phyloP scores from a whole-genome alignment of 2,797 vertebrate genomes.

The Cetoscarus ocellatus region DNA sequence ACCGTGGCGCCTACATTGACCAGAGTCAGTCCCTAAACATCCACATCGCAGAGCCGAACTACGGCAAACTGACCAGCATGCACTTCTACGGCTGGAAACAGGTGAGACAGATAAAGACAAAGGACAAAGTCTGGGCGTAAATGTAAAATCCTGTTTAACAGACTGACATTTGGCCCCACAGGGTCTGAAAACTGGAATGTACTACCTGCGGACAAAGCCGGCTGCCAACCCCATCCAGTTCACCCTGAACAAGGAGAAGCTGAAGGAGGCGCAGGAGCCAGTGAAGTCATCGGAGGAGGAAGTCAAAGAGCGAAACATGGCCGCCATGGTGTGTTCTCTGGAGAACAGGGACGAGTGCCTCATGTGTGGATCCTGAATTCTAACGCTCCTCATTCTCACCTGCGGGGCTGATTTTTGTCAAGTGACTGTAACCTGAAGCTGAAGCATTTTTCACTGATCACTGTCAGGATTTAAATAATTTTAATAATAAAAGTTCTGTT shows the following conservation, averaged over 20 bases:
- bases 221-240: constrained; percentile 99
- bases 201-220: constrained; percentile 96
- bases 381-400: neutral
- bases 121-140: fast-evolving
- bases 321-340: constrained; percentile 97
- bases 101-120: constrained; percentile 65
- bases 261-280: constrained; percentile 83
- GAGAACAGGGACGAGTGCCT: constrained; percentile 95
- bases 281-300: constrained; percentile 77
- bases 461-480: constrained; percentile 17
- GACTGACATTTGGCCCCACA: constrained; percentile 49
- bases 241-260: constrained; percentile 97
- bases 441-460: neutral
- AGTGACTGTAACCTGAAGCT: neutral
- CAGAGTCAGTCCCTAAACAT: constrained; percentile 99
- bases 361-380: constrained; percentile 93
- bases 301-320: constrained; percentile 91
- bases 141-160: neutral
- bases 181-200: constrained; percentile 99
- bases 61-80: constrained; percentile 98
- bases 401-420: neutral
- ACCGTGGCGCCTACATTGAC: constrained; percentile 96
- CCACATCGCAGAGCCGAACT: constrained; percentile 98
- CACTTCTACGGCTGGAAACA: constrained; percentile 99
- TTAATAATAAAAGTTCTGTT: constrained; percentile 4